Percentiles rank a stretch among this genome's conserved stretches.
Evolutionary conservation across 1,140 invertebrate species (phyloP).

Genomic region (Ceratosolen solmsi): DNA sequence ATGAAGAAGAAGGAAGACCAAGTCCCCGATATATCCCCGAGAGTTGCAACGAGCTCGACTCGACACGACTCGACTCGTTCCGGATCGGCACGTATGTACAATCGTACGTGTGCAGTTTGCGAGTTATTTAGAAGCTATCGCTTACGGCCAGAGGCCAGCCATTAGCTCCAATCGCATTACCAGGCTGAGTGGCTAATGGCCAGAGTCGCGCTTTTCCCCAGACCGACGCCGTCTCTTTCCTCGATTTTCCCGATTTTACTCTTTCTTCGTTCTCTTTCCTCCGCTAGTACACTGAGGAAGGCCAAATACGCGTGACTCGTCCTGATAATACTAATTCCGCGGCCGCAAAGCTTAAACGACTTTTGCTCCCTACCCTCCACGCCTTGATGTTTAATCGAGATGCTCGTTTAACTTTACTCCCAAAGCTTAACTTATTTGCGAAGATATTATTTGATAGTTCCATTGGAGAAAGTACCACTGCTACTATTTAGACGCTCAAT

Average conservation of each 20-base stretch:
- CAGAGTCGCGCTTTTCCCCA: slow-evolving; percentile 42
- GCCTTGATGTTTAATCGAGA: slow-evolving; percentile 19
- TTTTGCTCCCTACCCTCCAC: slow-evolving; percentile 19
- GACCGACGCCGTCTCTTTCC: slow-evolving; percentile 51
- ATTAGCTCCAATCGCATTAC: slow-evolving; percentile 64
- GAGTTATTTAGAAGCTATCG: slow-evolving; percentile 63
- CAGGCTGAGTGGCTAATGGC: slow-evolving; percentile 60
- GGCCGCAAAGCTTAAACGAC: slow-evolving; percentile 35
- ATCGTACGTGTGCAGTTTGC: slow-evolving; percentile 57
- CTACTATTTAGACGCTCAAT: background rate
- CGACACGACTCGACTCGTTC: slow-evolving; percentile 20
- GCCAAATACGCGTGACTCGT: slow-evolving; percentile 40
- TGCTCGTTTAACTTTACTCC: slow-evolving; percentile 38
- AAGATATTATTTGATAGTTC: slow-evolving; percentile 16
- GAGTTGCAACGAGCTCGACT: background rate
- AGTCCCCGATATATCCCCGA: slow-evolving; percentile 55
- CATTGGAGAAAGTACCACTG: background rate
- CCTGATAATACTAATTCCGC: slow-evolving; percentile 50
- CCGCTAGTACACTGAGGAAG: too few relatives aligned
- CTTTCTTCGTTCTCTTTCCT: slow-evolving; percentile 53
- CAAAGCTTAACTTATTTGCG: slow-evolving; percentile 12
- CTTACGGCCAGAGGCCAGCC: slow-evolving; percentile 53
- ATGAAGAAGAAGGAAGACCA: slow-evolving; percentile 33
- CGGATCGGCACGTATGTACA: slow-evolving; percentile 46
- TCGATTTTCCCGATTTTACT: slow-evolving; percentile 59